Evolutionary conservation across 2,888 invertebrate genomes (phyloP), one percentile per base, ranked within the genome.

Genomic region (Eulithis prunata): DNA sequence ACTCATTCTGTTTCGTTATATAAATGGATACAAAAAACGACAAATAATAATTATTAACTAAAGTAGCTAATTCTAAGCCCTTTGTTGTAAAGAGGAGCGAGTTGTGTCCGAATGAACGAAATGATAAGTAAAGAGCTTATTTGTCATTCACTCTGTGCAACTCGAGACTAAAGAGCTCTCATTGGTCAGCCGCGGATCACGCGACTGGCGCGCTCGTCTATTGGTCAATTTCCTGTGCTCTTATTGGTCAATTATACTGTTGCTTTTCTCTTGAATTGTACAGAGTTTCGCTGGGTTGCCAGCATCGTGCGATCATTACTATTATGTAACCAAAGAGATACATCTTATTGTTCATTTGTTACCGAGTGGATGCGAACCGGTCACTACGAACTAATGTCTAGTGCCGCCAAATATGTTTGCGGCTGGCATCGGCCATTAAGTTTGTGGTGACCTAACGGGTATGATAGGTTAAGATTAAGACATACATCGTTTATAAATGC

Each of bases 41-140:
- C 74, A 74, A 74, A 74, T 74, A 74, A 74, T 74, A 70, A 74
- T 68, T 60, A 64, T 58, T 69, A 72, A 73, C 69, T 72, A 71
- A 69, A 62, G 67, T 74, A 74, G 71, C 64, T 72, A 72, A 67
- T 64, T 71, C 62, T 74, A 71, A 72, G 73, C 68, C 59, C 66
- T 66, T 61, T 61, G 63, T 65, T 65, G 66, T 66, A 69, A 63
- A 49, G n/a, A 57, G 46, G 13, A 52, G 57, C 12, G 59, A 60
- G 14, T 45, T 13, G 54, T 64, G 60, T 49, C 49, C 60, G 63
- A 66, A 62, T 59, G 62, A n/a, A 65, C 53, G 65, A 45, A 62
- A 60, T 41, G 57, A 66, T 66, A 61, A 57, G 56, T 46, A 47
- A 55, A 62, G 67, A 63, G 67, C 67, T 67, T 66, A 66, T 62